Conservation (phyloP, 30 jellyfish, hydroid and myxozoan species). For the Hydractinia symbiolongicarpus region DNA sequence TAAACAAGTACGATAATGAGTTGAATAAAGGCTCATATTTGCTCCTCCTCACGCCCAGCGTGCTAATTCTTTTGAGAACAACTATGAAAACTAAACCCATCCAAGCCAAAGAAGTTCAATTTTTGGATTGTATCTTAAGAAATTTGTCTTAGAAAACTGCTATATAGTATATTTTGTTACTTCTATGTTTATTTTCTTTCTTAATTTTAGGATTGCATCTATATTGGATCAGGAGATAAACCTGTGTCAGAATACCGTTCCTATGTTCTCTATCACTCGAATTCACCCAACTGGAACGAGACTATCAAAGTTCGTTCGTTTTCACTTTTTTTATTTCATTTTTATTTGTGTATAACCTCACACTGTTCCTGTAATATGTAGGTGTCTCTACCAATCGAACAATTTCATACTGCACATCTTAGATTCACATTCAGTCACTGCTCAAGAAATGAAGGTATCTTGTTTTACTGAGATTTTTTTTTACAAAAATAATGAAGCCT, state of each 20-base stretch:
- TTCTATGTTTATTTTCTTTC: neutral
- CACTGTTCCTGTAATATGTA: neutral
- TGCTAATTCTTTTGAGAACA: too few relatives aligned
- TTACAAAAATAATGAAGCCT: too few relatives aligned
- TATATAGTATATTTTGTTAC: too few relatives aligned
- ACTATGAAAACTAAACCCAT: neutral
- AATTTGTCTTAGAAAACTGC: too few relatives aligned
- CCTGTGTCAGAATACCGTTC: conserved; percentile 84
- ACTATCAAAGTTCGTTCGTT: conserved; percentile 47
- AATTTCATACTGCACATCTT: conserved; percentile 67
- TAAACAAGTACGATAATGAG: neutral
- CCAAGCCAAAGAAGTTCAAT: too few relatives aligned
- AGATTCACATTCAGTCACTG: conserved; percentile 81
- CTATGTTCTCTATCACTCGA: conserved; percentile 64
- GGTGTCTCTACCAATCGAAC: conserved; percentile 67
- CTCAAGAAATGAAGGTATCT: conserved; percentile 73
- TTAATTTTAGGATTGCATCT: conserved; percentile 65
- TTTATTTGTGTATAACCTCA: neutral
- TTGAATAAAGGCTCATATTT: too few relatives aligned
- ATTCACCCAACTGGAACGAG: conserved; percentile 85
- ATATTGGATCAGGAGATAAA: conserved; percentile 67
- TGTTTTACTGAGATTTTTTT: neutral
- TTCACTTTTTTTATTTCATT: neutral
- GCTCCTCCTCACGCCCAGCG: too few relatives aligned
- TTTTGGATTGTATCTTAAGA: too few relatives aligned